Evolutionary conservation across 35 echinoderm and acorn worm genomes (phyloP).

Genomic region (Ophioderma brevispina): DNA sequence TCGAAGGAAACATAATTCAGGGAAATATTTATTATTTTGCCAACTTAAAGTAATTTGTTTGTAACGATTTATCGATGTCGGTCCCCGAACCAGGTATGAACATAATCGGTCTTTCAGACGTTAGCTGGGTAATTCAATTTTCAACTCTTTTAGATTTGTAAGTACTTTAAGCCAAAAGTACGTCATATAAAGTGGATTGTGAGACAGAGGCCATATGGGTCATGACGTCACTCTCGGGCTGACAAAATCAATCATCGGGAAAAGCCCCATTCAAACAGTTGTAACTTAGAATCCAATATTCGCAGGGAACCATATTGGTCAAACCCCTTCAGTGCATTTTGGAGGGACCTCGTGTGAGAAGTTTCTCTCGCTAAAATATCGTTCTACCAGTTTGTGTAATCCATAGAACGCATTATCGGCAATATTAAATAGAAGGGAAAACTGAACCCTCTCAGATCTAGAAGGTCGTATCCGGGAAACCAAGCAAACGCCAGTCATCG

Average conservation of each 20-base stretch:
- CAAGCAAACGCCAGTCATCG: not conserved
- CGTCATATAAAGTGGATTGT: not conserved
- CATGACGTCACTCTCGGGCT: not conserved
- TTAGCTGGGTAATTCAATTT: not conserved
- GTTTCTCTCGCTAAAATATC: not conserved
- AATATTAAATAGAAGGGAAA: not conserved
- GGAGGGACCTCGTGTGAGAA: not conserved
- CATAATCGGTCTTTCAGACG: not conserved
- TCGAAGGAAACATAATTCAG: not conserved
- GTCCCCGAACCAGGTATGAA: not conserved
- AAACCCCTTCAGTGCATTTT: not conserved
- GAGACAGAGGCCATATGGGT: not conserved
- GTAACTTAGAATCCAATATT: not conserved
- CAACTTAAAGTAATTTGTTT: not conserved
- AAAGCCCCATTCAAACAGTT: not conserved
- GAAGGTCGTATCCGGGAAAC: not conserved
- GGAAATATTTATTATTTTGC: not conserved
- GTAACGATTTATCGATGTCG: not conserved
- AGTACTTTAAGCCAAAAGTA: not conserved
- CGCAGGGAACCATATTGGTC: not conserved
- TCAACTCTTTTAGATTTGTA: not conserved
- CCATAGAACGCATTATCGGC: not conserved
- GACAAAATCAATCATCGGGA: not conserved
- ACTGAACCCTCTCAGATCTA: not conserved
- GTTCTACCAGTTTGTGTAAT: not conserved